phyloP scores from a whole-genome alignment of 2,113 vertebrate genomes.

The Cephalopholis sonnerati region DNA sequence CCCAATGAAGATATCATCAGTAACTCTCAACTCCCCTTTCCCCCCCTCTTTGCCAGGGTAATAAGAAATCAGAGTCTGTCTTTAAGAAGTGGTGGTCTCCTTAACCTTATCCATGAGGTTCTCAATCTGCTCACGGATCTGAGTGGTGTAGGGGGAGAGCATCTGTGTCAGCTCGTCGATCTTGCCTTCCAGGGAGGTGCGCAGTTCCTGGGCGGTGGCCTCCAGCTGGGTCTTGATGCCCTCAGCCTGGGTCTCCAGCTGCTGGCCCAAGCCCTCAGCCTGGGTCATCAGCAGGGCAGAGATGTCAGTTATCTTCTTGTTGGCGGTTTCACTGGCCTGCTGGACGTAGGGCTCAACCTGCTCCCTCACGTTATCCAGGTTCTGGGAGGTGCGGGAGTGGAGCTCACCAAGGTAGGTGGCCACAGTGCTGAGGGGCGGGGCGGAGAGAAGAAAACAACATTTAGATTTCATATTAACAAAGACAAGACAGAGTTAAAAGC shows the following conservation, averaged over 20 bases:
- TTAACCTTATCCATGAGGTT: conserved; percentile 79
- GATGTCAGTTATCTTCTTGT: conserved; percentile 78
- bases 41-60: conserved; percentile 23
- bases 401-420: conserved; percentile 82
- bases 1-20: conserved; percentile 61
- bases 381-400: conserved; percentile 80
- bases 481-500: background rate
- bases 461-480: conserved; percentile 19
- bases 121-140: conserved; percentile 83
- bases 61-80: conserved; percentile 61
- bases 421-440: conserved; percentile 70
- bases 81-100: conserved; percentile 54
- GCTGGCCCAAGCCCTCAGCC: conserved; percentile 73
- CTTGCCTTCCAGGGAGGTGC: conserved; percentile 78
- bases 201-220: conserved; percentile 75
- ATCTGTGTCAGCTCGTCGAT: conserved; percentile 79
- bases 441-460: background rate
- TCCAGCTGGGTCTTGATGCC: conserved; percentile 80
- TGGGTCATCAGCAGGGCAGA: conserved; percentile 77
- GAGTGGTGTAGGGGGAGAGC: conserved; percentile 76
- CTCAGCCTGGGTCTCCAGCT: conserved; percentile 78
- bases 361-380: conserved; percentile 67
- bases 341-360: conserved; percentile 78
- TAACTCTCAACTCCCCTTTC: conserved; percentile 50
- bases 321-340: conserved; percentile 66